Conservation (phyloP, 1,140 invertebrate genomes). For the Drosophila leontia region DNA sequence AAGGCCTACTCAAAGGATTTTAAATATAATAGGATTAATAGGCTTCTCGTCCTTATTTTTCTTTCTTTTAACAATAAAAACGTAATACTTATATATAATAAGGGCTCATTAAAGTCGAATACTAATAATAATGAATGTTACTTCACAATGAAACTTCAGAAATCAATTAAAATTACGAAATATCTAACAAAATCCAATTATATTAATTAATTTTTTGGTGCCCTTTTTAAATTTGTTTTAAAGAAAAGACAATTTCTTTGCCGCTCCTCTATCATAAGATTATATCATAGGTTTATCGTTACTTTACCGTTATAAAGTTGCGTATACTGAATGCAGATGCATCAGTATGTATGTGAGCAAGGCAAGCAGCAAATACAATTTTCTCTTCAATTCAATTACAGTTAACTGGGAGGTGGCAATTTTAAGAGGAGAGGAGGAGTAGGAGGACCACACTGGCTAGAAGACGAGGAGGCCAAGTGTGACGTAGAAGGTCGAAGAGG, state of each 20-base stretch:
- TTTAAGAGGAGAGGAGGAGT: neutral
- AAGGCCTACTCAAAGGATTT: neutral
- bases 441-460: neutral
- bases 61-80: no score
- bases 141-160: no score
- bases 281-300: neutral
- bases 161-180: no score
- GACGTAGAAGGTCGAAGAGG: conserved; percentile 12
- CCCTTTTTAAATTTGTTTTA: no score
- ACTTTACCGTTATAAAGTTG: neutral
- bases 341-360: conserved; percentile 1
- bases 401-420: conserved; percentile 57
- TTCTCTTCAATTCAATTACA: conserved; percentile 77
- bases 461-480: conserved; percentile 27
- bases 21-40: neutral
- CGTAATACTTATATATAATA: no score
- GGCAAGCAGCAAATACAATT: conserved; percentile 13
- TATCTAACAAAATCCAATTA: no score
- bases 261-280: neutral
- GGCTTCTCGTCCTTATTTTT: no score
- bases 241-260: neutral
- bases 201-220: no score
- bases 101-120: no score
- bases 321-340: conserved; percentile 17
- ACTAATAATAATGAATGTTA: no score